Base-by-base conservation (phyloP, 2,888 invertebrate species). In the Macrophya alboannulata region DNA sequence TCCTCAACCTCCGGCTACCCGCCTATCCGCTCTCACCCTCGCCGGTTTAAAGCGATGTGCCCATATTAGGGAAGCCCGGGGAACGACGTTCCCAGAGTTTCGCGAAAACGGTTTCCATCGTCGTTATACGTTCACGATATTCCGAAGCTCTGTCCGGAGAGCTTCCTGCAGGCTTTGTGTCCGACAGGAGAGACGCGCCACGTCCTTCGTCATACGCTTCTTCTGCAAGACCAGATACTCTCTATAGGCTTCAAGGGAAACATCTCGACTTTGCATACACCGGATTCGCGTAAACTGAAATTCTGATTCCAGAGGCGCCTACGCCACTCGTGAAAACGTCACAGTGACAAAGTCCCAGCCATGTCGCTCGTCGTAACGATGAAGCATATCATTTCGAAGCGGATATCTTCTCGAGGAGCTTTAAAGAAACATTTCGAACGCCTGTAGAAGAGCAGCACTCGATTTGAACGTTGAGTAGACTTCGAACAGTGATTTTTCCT, bases 1-100 rank as follows among this genome's bases (percentile, higher is more conserved):
- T 79, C 62, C 79, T 59, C 59, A 81, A 81, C 81, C 86, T 72
- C 85, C 85, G 51, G 65, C 87, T 81, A 65, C 87, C 83, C 86
- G 89, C 88, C 89, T 89, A 89, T 90, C 90, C 87, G 89, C 90
- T 88, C 89, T 91, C 90, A 87, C 90, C 89, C 90, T 88, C 89
- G 88, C 84, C 86, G 83, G 89, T 92, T 92, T 92, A 92, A 92
- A 92, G 92, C 91, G 92, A 92, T 92, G 92, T 91, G 88, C 90
- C 87, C 90, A 89, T 91, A 91, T 91, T 90, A 89, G 88, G 83
- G 76, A 77, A 85, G 85, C 83, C 83, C 83, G 83, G 51, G 65
- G 37, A 45, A 83, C 71, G n/a, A 31, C 15, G 79, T 8, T 43
- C 10, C 5, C 62, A 37, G 51, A 51, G 62, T 43, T 81, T 62